phyloP scores from a whole-genome alignment of 2,888 invertebrate genomes.

The Laspeyria flexula region DNA sequence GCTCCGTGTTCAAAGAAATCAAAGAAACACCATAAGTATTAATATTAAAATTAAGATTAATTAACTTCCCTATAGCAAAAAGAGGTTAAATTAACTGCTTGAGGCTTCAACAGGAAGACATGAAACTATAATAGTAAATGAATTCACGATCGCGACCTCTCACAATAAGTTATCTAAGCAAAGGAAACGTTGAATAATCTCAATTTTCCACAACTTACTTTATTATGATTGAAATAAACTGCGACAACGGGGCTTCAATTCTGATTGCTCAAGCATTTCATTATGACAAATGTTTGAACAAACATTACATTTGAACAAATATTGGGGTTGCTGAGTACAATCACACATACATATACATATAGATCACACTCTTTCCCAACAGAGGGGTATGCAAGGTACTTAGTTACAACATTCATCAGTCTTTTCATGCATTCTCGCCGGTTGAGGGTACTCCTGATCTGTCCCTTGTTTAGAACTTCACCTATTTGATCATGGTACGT shows the following conservation, averaged over 20 bases:
- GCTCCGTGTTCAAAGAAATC: too few species aligned
- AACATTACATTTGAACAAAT: too few species aligned
- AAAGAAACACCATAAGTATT: too few species aligned
- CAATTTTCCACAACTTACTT: not conserved
- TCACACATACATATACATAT: too few species aligned
- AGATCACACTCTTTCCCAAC: too few species aligned
- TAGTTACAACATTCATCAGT: too few species aligned
- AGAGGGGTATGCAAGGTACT: too few species aligned
- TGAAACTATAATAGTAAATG: conserved; percentile 28
- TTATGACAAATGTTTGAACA: not conserved
- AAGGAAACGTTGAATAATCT: not conserved
- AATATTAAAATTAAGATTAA: conserved; percentile 2
- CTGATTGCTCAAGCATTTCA: not conserved
- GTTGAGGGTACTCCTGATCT: too few species aligned
- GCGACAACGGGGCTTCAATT: not conserved
- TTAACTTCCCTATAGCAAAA: not conserved
- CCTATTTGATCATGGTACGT: too few species aligned
- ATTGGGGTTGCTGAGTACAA: too few species aligned
- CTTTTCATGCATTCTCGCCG: too few species aligned
- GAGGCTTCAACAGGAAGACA: conserved; percentile 26
- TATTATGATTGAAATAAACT: not conserved
- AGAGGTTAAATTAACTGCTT: not conserved
- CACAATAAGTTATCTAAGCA: conserved; percentile 19
- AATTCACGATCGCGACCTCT: conserved; percentile 17
- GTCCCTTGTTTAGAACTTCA: too few species aligned